These are phyloP conservation scores for Neosilurus hyrtlii DNA, from an alignment of 2,797 vertebrate species.

Conservation along the genomic window DNA sequence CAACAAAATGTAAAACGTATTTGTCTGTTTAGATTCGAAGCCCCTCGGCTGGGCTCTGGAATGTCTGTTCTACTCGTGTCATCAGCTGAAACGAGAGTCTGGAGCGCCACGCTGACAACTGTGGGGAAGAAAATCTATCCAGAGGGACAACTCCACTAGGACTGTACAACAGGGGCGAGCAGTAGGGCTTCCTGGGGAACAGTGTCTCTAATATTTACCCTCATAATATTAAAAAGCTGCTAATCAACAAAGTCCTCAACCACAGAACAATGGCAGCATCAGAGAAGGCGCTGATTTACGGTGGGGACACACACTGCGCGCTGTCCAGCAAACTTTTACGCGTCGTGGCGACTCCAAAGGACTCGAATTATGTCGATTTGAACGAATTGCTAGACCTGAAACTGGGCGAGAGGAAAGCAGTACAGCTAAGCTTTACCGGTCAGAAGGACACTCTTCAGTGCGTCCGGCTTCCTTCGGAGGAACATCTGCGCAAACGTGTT, in stretches of 20 bases:
- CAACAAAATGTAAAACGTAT: slow-evolving; percentile 25
- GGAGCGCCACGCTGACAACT: slow-evolving; percentile 59
- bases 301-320: slow-evolving; percentile 38
- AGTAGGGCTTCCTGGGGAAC: slow-evolving; percentile 49
- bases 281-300: slow-evolving; percentile 46
- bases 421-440: slow-evolving; percentile 51
- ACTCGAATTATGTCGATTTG: slow-evolving; percentile 68
- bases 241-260: slow-evolving; percentile 22
- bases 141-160: slow-evolving; percentile 52
- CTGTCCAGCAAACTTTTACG: slow-evolving; percentile 40
- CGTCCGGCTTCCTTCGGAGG: slow-evolving; percentile 12
- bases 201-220: slow-evolving; percentile 51
- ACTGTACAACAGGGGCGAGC: slow-evolving; percentile 42
- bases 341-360: slow-evolving; percentile 45
- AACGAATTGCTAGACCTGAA: slow-evolving; percentile 53
- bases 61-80: slow-evolving; percentile 62
- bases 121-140: slow-evolving; percentile 57
- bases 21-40: slow-evolving; percentile 10
- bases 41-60: slow-evolving; percentile 36
- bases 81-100: slow-evolving; percentile 64
- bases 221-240: slow-evolving; percentile 22
- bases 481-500: slow-evolving; percentile 19
- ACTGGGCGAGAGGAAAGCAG: slow-evolving; percentile 28
- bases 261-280: slow-evolving; percentile 50
- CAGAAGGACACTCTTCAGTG: not conserved